These are phyloP conservation scores for Kuschelorhynchus macadamiae DNA, from an alignment of 2,888 invertebrate genomes.

Conservation along the genomic window DNA sequence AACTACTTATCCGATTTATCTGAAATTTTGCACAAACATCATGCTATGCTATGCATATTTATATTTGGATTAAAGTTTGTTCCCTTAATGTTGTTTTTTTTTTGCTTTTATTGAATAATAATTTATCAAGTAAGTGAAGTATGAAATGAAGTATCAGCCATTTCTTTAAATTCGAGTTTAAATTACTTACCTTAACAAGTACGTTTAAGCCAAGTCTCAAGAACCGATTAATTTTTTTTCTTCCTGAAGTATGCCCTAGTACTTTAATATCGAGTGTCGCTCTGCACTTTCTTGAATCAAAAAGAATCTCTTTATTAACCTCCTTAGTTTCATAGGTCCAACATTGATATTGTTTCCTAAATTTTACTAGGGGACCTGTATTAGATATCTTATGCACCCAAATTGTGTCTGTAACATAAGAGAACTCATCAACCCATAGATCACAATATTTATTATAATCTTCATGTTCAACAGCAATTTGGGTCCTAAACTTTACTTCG, in stretches of 20 bases:
- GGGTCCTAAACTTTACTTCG: conserved; percentile 66
- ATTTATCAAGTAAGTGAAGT: too few species aligned
- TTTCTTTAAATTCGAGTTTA: too few species aligned
- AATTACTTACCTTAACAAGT: conserved; percentile 65
- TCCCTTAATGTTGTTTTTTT: too few species aligned
- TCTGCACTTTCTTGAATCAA: conserved; percentile 66
- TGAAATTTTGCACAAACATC: too few species aligned
- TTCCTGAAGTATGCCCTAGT: conserved; percentile 63
- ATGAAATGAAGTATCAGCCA: too few species aligned
- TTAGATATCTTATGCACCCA: conserved; percentile 69
- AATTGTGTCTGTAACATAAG: conserved; percentile 65
- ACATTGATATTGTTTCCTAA: conserved; percentile 68
- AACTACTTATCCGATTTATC: too few species aligned
- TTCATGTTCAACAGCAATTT: conserved; percentile 64
- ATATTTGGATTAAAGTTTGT: too few species aligned
- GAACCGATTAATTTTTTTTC: conserved; percentile 65
- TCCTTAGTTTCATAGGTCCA: conserved; percentile 66
- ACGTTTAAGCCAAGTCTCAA: conserved; percentile 65
- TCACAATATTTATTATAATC: conserved; percentile 67
- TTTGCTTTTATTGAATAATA: too few species aligned
- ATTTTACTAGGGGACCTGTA: conserved; percentile 67
- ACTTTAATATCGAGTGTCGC: conserved; percentile 67
- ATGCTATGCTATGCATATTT: too few species aligned
- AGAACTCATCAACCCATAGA: conserved; percentile 67
- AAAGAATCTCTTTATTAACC: conserved; percentile 65